A percentile compares a stretch with the other conserved stretches of the same genome.
Conservation (phyloP, 2,888 invertebrate genomes). For the Epistrophella euchroma region DNA sequence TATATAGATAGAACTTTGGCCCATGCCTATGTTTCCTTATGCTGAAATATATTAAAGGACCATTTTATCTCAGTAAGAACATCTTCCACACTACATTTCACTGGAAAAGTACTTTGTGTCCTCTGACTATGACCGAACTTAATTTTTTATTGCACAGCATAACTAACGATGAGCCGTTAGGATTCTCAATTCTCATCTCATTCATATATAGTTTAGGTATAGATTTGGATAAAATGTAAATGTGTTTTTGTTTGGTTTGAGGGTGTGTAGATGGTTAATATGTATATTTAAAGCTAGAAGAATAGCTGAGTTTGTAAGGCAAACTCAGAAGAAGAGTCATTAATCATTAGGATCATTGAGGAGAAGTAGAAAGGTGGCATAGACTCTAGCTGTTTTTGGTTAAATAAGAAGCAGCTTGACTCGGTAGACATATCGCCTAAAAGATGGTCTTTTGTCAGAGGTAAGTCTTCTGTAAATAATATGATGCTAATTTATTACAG, state of each 20-base stretch:
- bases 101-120: not conserved
- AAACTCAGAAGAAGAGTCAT: slow-evolving; percentile 7
- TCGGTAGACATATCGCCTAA: not conserved
- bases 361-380: not conserved
- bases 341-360: slow-evolving; percentile 9
- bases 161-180: slow-evolving; percentile 11
- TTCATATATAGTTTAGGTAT: too few species aligned
- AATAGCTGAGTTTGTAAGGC: not conserved
- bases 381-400: not conserved
- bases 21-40: not conserved
- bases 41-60: not conserved
- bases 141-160: slow-evolving; percentile 30
- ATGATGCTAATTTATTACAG: not conserved
- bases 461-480: slow-evolving; percentile 13
- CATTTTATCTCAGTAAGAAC: not conserved
- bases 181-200: not conserved
- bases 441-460: slow-evolving; percentile 20
- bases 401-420: not conserved
- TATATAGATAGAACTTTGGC: too few species aligned
- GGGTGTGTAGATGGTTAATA: not conserved
- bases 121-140: slow-evolving; percentile 8
- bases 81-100: slow-evolving; percentile 19
- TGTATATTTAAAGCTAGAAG: not conserved
- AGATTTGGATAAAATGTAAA: slow-evolving; percentile 7
- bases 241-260: not conserved